Evolutionary conservation across 2,888 invertebrate species (phyloP), one percentile per base, ranked within the genome.

Genomic region (Belgica antarctica): DNA sequence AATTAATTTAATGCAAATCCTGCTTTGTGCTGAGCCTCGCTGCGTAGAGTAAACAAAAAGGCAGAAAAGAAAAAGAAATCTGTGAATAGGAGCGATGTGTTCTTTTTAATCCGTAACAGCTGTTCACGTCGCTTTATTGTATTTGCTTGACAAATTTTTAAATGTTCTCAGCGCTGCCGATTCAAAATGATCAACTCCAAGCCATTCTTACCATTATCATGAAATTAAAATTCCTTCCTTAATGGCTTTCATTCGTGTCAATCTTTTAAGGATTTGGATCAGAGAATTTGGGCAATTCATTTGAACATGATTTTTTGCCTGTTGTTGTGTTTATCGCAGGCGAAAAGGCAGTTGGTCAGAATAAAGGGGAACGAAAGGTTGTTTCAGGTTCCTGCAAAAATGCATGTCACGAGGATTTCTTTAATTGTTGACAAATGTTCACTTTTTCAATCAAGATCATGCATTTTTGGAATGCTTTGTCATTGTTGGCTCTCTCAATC

Each of bases 1-100:
- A 66, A 52, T 46, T 66, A 66, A 66, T 66, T 66, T 66, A 66
- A 66, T 66, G 66, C 66, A 66, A 66, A 66, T 66, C 66, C 52
- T n/a, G n/a, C n/a, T n/a, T n/a, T n/a, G n/a, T n/a, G n/a, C n/a
- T n/a, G n/a, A n/a, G n/a, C n/a, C n/a, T n/a, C n/a, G n/a, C n/a
- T n/a, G n/a, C n/a, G n/a, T n/a, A 59, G 25, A 59, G 22, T 27
- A 25, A 52, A 52, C 3, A 24, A 25, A 27, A 2, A 59, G 27
- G 59, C n/a, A n/a, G n/a, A n/a, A n/a, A n/a, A n/a, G n/a, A n/a
- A n/a, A n/a, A n/a, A n/a, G n/a, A n/a, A n/a, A n/a, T n/a, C n/a
- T 28, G 27, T 28, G 46, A 27, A 24, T 2, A 41, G 2, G 65
- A 36, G 22, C 12, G 24, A 22, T 66, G 66, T 52, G 66, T 66